Base-by-base conservation (phyloP, 2,113 vertebrate species). In the Dasyprocta punctata region DNA sequence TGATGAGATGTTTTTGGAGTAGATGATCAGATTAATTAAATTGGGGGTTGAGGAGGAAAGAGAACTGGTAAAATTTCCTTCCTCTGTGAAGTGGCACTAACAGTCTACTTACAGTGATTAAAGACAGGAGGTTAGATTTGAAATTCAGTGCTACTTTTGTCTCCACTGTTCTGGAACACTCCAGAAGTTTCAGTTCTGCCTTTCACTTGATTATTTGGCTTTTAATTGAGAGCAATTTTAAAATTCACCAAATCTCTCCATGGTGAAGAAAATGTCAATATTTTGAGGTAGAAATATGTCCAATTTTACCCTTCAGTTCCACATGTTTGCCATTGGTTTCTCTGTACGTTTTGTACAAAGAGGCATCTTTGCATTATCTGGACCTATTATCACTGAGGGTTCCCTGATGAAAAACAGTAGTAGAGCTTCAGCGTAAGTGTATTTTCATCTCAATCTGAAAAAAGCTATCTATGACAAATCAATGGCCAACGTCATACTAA, bases 1-100 rank as follows among this genome's bases (percentile, higher is more conserved):
- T 30, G 7, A 20, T 14, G 2, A 3, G 3, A 3, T n/a, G 7
- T 24, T 5, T 12, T 7, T 41, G 73, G 2, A n/a, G 6, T 33
- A 58, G 13, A 36, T 83, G 12, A 47, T n/a, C 38, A 26, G 71
- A 0, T 26, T 47, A 83, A 69, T 44, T 10, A 49, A 24, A 26
- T 71, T 20, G 41, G 3, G 7, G 3, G 3, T 36, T 41, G 10
- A 8, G 22, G 13, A n/a, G 17, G 24, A 7, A 47, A 12, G 16
- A 3, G 6, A 20, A 16, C 5, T 24, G 4, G 17, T 28, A 13
- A 54, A 75, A 73, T 7, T 36, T 5, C 54, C 2, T 65, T 65
- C 7, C 11, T 3, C 14, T 56, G 2, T 44, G 6, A 11, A 22
- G 20, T n/a, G 7, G 30, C 7, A 14, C 38, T 75, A 14, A 26